Conservation (phyloP, 2,797 vertebrate species). For the Pampus argenteus region DNA sequence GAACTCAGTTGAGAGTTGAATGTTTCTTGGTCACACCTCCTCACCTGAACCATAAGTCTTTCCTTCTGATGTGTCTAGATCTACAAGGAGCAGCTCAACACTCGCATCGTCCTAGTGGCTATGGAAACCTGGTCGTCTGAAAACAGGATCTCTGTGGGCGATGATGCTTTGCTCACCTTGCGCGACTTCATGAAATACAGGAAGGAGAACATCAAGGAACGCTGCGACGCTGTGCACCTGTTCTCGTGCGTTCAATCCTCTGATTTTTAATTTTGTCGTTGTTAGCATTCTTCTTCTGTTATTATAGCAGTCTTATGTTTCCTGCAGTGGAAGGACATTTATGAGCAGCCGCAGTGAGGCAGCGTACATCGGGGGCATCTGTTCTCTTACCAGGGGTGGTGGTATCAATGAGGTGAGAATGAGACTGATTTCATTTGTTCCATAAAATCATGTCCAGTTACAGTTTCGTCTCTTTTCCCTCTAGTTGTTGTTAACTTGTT, state of each 20-base stretch:
- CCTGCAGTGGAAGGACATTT: slow-evolving; percentile 91
- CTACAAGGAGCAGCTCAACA: slow-evolving; percentile 98
- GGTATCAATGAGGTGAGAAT: slow-evolving; percentile 93
- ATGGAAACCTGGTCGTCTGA: slow-evolving; percentile 97
- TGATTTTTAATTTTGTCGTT: background rate
- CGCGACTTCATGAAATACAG: slow-evolving; percentile 95
- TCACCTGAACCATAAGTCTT: background rate
- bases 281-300: background rate
- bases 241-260: slow-evolving; percentile 88
- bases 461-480: background rate
- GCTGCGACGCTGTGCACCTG: slow-evolving; percentile 92
- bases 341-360: slow-evolving; percentile 93
- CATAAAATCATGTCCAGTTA: background rate
- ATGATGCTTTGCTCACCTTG: slow-evolving; percentile 93
- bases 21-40: background rate
- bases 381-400: slow-evolving; percentile 88
- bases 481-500: slow-evolving; percentile 9
- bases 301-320: slow-evolving; percentile 35
- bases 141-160: slow-evolving; percentile 90
- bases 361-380: slow-evolving; percentile 94
- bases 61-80: slow-evolving; percentile 83
- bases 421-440: slow-evolving; percentile 25
- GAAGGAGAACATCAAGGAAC: slow-evolving; percentile 89
- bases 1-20: background rate
- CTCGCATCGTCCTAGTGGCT: slow-evolving; percentile 94